These are phyloP conservation scores for Bombus waltoni DNA, from an alignment of 1,140 invertebrate genomes.

Conservation along the genomic window DNA sequence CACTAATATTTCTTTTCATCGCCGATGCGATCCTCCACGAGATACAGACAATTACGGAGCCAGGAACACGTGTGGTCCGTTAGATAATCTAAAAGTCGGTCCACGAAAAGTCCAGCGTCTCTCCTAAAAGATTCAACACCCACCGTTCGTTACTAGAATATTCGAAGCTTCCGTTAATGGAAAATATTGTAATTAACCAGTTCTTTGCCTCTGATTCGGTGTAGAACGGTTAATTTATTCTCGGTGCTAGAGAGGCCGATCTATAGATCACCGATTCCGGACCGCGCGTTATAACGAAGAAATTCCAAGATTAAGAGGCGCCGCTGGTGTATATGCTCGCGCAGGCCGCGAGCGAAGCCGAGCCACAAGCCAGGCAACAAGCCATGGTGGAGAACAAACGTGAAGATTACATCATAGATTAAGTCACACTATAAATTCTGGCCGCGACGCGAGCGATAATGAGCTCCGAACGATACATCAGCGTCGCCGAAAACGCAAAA, in stretches of 20 bases:
- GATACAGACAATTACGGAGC: neutral
- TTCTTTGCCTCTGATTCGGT: neutral
- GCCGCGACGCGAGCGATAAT: constrained; percentile 61
- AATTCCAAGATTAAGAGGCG: constrained; percentile 67
- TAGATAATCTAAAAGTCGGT: neutral
- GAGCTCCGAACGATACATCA: constrained; percentile 63
- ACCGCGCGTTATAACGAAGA: constrained; percentile 58
- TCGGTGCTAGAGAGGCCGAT: constrained; percentile 30
- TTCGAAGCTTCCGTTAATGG: neutral
- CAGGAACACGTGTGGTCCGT: constrained; percentile 4
- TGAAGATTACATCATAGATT: constrained; percentile 69
- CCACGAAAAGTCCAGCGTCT: neutral
- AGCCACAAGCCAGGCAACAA: neutral
- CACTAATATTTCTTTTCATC: neutral
- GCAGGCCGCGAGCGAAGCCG: neutral
- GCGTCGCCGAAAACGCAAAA: constrained; percentile 66
- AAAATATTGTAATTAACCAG: constrained; percentile 29
- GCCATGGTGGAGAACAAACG: constrained; percentile 47
- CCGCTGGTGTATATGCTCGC: constrained; percentile 40
- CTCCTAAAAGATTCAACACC: neutral
- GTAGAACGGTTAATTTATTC: constrained; percentile 35
- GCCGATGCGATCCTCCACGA: neutral
- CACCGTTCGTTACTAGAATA: neutral
- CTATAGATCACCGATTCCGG: constrained; percentile 61
- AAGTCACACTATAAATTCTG: constrained; percentile 65